Base-by-base conservation (phyloP, 2,113 vertebrate species). In the Oophaga pumilio region DNA sequence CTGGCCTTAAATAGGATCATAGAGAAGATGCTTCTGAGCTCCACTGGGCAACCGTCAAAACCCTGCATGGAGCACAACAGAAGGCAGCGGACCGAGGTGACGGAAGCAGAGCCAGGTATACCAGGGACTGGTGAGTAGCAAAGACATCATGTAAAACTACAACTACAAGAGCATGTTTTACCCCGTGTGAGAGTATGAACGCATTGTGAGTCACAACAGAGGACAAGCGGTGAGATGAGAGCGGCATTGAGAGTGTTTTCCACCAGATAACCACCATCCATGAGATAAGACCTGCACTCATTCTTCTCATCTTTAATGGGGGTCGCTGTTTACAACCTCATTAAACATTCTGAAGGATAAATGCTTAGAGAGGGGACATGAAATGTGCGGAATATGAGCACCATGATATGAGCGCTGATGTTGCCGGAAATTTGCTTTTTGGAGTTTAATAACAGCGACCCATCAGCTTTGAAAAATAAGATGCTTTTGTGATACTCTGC, bases 311-410 rank as follows among this genome's bases (percentile, higher is more conserved):
- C 69, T 49, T 33, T 73, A 73, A 73, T 73, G 28, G 69, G 33
- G 69, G 69, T 73, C 69, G 17, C 28, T 43, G 69, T 73, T 73
- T 73, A 73, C 69, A 73, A 73, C 28, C 69, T 73, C 43, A 49
- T 73, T 73, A 73, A 73, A 73, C 33, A 73, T 73, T 73, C 69
- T 73, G 69, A 73, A 73, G 69, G 69, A 73, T 73, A 73, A 73
- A 73, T 43, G 69, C 10, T 73, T 33, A 43, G n/a, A 73, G 10
- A 73, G 69, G 15, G 33, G 14, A 17, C 28, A 20, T 73, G 10
- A 73, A 33, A 73, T 9, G 10, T 0, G 69, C 15, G 28, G 69
- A 73, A 43, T 15, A 33, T 9, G 68, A 49, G 14, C 1, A 12
- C 1, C 69, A 20, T 43, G 6, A 43, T 15, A 1, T 0, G 66